Conservation (phyloP, 2,797 vertebrate species). For the Clarias fuscus region DNA sequence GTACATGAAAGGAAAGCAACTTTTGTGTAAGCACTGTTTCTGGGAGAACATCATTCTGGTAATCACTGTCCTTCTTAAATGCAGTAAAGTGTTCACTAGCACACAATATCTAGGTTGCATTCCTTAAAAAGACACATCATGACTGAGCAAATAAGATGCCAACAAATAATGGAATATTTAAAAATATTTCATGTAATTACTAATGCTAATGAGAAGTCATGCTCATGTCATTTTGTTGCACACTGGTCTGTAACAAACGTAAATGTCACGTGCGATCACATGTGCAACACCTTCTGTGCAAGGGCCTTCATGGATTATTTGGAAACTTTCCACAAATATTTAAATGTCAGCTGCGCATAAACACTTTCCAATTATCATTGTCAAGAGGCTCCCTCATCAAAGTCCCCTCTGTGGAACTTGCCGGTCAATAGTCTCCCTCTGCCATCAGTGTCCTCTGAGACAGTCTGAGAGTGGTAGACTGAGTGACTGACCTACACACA, state of each 20-base stretch:
- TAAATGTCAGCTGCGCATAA: conserved; percentile 79
- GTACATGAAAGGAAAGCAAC: conserved; percentile 1
- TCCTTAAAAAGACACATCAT: conserved; percentile 22
- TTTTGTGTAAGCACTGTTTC: not conserved
- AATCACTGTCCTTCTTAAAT: not conserved
- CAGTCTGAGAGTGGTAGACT: conserved; percentile 37
- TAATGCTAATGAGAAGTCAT: conserved; percentile 29
- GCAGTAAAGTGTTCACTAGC: not conserved
- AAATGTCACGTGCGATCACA: conserved; percentile 71
- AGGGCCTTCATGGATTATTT: conserved; percentile 67
- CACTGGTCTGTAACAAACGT: conserved; percentile 49
- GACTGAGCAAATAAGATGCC: conserved; percentile 22
- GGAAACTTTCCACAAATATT: conserved; percentile 74
- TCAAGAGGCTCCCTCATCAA: conserved; percentile 48
- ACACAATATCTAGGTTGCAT: conserved; percentile 4
- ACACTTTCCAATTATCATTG: conserved; percentile 75
- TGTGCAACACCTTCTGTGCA: conserved; percentile 57
- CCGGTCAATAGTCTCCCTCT: conserved; percentile 48
- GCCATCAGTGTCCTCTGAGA: conserved; percentile 40
- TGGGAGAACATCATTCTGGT: not conserved
- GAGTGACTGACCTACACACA: conserved; percentile 25
- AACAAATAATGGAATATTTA: conserved; percentile 17
- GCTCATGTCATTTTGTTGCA: conserved; percentile 35
- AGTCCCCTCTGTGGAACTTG: conserved; percentile 39
- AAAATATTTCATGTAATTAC: conserved; percentile 10